These are phyloP conservation scores for Xestia sexstrigata DNA, from an alignment of 2,888 invertebrate species.

Conservation along the genomic window DNA sequence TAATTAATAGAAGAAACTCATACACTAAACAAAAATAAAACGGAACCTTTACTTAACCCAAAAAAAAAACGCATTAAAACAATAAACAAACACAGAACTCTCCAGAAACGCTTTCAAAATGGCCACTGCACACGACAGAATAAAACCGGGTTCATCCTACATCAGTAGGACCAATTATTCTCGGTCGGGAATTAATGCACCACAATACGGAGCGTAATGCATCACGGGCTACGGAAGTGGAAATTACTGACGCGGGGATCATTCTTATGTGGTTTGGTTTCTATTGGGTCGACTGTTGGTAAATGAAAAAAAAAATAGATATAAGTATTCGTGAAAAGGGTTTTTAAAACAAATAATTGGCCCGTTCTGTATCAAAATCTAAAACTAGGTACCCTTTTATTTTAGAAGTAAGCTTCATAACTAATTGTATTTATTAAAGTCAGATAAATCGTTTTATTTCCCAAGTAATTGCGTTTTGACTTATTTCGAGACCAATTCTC, in stretches of 20 bases:
- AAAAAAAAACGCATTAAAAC: neutral
- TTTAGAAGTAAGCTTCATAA: neutral
- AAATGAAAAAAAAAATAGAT: neutral
- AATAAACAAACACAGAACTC: neutral
- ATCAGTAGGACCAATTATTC: constrained; percentile 60
- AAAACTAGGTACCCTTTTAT: neutral
- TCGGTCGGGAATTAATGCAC: constrained; percentile 61
- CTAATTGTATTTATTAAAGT: neutral
- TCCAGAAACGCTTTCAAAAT: constrained; percentile 33
- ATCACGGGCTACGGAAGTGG: constrained; percentile 57
- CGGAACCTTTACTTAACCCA: too few relatives aligned
- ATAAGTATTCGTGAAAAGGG: neutral
- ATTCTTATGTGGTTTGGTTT: constrained; percentile 28
- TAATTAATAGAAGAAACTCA: too few relatives aligned
- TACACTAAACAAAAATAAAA: neutral
- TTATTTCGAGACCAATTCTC: constrained; percentile 2
- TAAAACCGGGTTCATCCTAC: constrained; percentile 46
- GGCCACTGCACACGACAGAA: constrained; percentile 39
- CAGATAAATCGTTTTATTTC: constrained; percentile 6
- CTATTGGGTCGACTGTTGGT: constrained; percentile 10
- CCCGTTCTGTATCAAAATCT: neutral
- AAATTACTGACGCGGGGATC: constrained; percentile 47
- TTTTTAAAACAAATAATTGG: too few relatives aligned
- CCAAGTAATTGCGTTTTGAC: constrained; percentile 5
- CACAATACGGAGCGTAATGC: constrained; percentile 60